Conservation (phyloP, 2,797 vertebrate species). For the Tinamus major region DNA sequence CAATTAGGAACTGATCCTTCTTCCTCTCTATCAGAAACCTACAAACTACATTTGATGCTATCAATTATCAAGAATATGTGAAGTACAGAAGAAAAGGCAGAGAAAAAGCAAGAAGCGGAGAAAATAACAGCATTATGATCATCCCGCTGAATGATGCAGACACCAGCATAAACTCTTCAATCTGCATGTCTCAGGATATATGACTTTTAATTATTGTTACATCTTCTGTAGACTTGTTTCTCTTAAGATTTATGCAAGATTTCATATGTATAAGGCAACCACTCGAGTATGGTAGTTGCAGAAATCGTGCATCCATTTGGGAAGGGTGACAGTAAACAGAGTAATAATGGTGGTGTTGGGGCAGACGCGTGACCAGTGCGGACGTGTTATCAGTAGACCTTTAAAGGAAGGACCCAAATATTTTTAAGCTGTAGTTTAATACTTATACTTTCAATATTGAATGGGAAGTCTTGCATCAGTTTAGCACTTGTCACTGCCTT, state of each 20-base stretch:
- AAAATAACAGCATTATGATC: neutral
- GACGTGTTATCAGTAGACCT: neutral
- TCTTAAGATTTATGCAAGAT: neutral
- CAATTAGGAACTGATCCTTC: neutral
- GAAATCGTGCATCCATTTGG: neutral
- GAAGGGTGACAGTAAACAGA: neutral
- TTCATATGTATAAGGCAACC: neutral
- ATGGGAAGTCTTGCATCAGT: neutral
- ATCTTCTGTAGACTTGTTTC: neutral
- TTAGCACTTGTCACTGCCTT: neutral
- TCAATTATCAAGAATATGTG: neutral
- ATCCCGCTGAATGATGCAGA: neutral
- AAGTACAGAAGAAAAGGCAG: neutral
- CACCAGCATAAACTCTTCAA: neutral
- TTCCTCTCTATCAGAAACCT: neutral
- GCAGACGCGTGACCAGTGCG: neutral
- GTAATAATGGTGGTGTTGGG: neutral
- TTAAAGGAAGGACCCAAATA: neutral
- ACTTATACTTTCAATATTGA: neutral
- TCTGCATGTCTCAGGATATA: neutral
- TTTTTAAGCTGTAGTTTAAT: neutral
- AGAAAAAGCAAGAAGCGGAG: neutral
- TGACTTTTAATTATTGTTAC: neutral
- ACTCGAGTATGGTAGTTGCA: neutral
- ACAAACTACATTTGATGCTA: neutral